Evolutionary conservation across 1,140 invertebrate species (phyloP).

Genomic region (Aphidius gifuensis): DNA sequence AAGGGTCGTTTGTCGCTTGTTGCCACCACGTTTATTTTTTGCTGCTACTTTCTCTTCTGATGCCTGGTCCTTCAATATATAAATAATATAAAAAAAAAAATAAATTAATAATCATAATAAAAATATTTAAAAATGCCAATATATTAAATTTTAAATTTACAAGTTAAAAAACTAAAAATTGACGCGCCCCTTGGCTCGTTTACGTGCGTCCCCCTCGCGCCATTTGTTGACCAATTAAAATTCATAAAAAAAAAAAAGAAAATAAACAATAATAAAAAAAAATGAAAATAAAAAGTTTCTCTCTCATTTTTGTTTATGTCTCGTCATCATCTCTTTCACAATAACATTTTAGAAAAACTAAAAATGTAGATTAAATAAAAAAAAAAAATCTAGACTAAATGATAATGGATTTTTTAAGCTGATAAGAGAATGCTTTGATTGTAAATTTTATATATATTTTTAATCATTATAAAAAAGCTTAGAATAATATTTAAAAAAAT

Average conservation of each 20-base stretch:
- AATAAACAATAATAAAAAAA: no score
- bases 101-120: conserved; percentile 16
- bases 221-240: no score
- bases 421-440: no score
- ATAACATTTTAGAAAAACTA: background rate
- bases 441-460: no score
- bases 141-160: no score
- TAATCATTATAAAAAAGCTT: background rate
- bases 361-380: conserved; percentile 13
- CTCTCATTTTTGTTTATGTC: no score
- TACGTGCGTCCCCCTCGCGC: background rate
- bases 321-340: no score
- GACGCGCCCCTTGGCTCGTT: no score
- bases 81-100: conserved; percentile 29
- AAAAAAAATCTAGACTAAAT: background rate
- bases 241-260: no score
- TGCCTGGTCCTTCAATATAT: conserved; percentile 38
- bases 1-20: conserved; percentile 54
- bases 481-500: background rate
- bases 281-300: no score
- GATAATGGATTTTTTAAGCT: background rate
- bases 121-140: conserved; percentile 9
- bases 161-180: no score
- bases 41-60: conserved; percentile 46
- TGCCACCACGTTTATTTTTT: conserved; percentile 50